A percentile compares a stretch with the other conserved stretches of the same genome.
These are phyloP conservation scores for Orgyia antiqua DNA, from an alignment of 2,888 invertebrate species.

Conservation along the genomic window DNA sequence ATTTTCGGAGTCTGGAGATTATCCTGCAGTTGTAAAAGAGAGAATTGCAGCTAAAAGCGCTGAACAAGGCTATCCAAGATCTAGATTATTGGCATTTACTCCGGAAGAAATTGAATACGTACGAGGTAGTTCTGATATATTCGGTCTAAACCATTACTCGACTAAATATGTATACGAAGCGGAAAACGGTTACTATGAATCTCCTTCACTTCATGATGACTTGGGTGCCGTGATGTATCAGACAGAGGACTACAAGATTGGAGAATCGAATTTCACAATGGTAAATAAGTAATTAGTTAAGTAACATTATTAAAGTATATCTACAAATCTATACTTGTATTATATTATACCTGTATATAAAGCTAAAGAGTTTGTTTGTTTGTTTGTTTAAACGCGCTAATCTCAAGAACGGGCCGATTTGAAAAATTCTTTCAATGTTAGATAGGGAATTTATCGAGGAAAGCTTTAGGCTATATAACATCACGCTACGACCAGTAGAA, in stretches of 20 bases:
- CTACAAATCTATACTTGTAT: too few relatives aligned
- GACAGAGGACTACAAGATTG: conserved; percentile 3
- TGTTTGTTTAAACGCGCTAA: too few relatives aligned
- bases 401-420: too few relatives aligned
- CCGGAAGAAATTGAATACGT: conserved; percentile 37
- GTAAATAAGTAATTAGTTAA: too few relatives aligned
- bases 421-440: too few relatives aligned
- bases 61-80: conserved; percentile 35
- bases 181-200: conserved; percentile 13
- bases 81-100: conserved; percentile 39
- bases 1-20: conserved; percentile 61
- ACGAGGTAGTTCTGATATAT: conserved; percentile 45
- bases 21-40: conserved; percentile 58
- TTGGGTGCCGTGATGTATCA: conserved; percentile 1
- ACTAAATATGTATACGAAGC: conserved; percentile 37
- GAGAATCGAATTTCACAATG: conserved; percentile 2
- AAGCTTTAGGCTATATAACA: too few relatives aligned
- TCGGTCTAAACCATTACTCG: conserved; percentile 82
- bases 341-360: too few relatives aligned
- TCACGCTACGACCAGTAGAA: too few relatives aligned
- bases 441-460: too few relatives aligned
- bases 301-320: too few relatives aligned
- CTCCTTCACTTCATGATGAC: conserved; percentile 33
- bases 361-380: too few relatives aligned
- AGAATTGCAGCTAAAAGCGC: conserved; percentile 48